phyloP scores from a whole-genome alignment of 2,888 invertebrate genomes.

The Catocala nupta region DNA sequence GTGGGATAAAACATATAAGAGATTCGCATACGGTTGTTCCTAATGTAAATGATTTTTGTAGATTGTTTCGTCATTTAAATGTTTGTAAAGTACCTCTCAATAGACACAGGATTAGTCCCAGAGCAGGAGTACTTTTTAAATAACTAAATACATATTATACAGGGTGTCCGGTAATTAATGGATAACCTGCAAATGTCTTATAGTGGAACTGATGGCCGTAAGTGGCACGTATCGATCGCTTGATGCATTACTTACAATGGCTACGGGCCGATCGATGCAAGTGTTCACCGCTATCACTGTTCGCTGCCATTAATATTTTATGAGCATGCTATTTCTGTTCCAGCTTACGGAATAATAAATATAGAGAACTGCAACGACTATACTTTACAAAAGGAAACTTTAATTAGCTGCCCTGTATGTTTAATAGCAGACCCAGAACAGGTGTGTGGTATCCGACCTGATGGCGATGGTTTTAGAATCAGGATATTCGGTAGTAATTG shows the following conservation, averaged over 20 bases:
- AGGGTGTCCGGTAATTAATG: too few relatives aligned
- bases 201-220: too few relatives aligned
- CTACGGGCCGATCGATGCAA: background rate
- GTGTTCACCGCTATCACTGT: background rate
- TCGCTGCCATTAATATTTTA: background rate
- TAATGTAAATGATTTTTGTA: too few relatives aligned
- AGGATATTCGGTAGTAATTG: conserved; percentile 69
- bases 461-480: conserved; percentile 66
- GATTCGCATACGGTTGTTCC: too few relatives aligned
- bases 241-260: background rate
- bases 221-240: background rate
- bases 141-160: too few relatives aligned
- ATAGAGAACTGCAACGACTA: conserved; percentile 59
- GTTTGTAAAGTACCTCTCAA: too few relatives aligned
- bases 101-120: too few relatives aligned
- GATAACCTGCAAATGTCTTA: too few relatives aligned
- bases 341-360: conserved; percentile 60
- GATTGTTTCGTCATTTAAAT: too few relatives aligned
- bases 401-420: conserved; percentile 41
- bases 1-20: too few relatives aligned
- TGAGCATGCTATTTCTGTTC: conserved; percentile 44
- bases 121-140: too few relatives aligned
- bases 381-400: conserved; percentile 1
- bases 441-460: conserved; percentile 67
- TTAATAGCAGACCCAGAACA: conserved; percentile 20